A percentile compares a stretch with the other conserved stretches of the same genome.
phyloP scores from a whole-genome alignment of 2,797 vertebrate genomes.

The Trachurus trachurus region DNA sequence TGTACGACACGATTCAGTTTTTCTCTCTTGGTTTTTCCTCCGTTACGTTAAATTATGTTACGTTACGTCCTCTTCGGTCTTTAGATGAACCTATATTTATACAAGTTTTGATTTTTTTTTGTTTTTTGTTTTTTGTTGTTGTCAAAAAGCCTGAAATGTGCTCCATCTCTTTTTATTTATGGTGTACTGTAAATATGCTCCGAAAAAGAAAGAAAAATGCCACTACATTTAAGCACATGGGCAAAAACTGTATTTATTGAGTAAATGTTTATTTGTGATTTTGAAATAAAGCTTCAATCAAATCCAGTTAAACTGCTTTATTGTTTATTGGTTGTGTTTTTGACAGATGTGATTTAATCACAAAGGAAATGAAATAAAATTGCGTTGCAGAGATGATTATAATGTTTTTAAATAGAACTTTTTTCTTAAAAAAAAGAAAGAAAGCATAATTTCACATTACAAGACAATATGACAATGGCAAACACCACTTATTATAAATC shows the following conservation, averaged over 20 bases:
- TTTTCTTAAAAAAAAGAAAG: no score
- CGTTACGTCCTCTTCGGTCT: slow-evolving; percentile 17
- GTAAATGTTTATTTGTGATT: slow-evolving; percentile 89
- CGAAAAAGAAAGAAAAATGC: slow-evolving; percentile 31
- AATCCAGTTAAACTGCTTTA: slow-evolving; percentile 70
- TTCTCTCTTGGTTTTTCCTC: slow-evolving; percentile 29
- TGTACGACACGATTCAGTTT: slow-evolving; percentile 38
- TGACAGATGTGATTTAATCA: slow-evolving; percentile 43
- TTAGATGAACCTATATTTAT: slow-evolving; percentile 86
- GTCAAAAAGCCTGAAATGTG: slow-evolving; percentile 89
- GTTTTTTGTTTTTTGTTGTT: slow-evolving; percentile 70
- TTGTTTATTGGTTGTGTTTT: slow-evolving; percentile 71
- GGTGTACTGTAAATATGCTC: slow-evolving; percentile 89
- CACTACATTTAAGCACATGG: slow-evolving; percentile 89
- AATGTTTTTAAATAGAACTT: no score
- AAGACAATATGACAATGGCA: no score
- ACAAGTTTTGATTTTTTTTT: slow-evolving; percentile 83
- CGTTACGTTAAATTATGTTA: slow-evolving; percentile 2
- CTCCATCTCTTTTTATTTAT: slow-evolving; percentile 93
- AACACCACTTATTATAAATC: no score
- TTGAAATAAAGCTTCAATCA: slow-evolving; percentile 92
- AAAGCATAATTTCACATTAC: no score
- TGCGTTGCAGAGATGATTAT: slow-evolving; percentile 59
- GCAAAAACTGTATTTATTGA: slow-evolving; percentile 98
- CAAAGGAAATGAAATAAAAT: slow-evolving; percentile 68